Base-by-base conservation (phyloP, 2,888 invertebrate genomes). In the Nysson spinosus region DNA sequence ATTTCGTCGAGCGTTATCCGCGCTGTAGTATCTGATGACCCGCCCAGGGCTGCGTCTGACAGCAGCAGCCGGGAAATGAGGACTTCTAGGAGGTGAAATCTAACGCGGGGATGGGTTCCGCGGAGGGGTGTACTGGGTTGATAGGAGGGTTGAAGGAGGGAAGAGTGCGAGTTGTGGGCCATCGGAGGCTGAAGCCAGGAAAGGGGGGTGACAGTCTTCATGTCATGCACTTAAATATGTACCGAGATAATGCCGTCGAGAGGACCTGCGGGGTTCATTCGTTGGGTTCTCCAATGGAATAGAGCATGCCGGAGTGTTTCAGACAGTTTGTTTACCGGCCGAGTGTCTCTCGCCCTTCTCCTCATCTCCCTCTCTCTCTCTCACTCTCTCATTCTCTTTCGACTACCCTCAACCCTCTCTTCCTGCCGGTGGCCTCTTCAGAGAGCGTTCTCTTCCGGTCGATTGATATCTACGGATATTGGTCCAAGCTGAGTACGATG, bases 21-120 rank as follows among this genome's bases (percentile, higher is more conserved):
- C 70, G 78, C 69, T 72, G 68, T 76, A 70, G 78, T 84, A 84
- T 85, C 85, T 83, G 84, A 85, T 85, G 85, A 85, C 85, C 85
- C 85, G 83, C 83, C 85, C 82, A 81, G 78, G 78, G 79, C 85
- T 85, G 85, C 82, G 78, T 83, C 82, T 85, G 85, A 85, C 85
- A 85, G 85, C 81, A 63, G 72, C 75, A 76, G 79, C 77, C 79
- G 82, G 80, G 82, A 83, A 85, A 85, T 78, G 83, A 84, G 85
- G 79, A 84, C 81, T 84, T 75, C 77, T 75, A 79, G 80, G 73
- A 80, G 78, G 74, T 57, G 65, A 55, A n/a, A 65, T 57, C 68
- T 60, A 66, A 69, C n/a, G 66, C 68, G 54, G 67, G 54, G 66
- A 65, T 58, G 72, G 70, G 63, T 70, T 75, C 66, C 67, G 77